Evolutionary conservation across 2,113 vertebrate species (phyloP).

Genomic region (Paratilapia polleni): DNA sequence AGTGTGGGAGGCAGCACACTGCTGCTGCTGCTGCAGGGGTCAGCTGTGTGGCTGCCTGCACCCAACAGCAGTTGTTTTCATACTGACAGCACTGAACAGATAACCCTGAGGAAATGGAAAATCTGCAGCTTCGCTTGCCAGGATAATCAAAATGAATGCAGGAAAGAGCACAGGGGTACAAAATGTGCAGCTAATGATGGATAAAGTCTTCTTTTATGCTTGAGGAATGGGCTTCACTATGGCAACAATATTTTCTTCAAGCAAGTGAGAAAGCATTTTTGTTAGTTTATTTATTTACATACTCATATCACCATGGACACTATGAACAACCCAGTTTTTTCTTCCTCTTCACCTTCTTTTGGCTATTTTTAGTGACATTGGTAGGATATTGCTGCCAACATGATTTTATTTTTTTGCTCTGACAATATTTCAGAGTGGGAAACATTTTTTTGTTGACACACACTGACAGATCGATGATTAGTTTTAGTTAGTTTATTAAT

Average conservation of each 20-base stretch:
- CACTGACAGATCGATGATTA: not conserved
- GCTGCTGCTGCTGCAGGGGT: constrained; percentile 31
- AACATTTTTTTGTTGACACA: not conserved
- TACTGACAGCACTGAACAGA: not conserved
- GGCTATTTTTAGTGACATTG: not conserved
- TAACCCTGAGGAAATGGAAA: not conserved
- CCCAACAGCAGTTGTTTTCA: constrained; percentile 30
- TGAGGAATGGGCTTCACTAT: constrained; percentile 30
- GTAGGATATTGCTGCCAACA: not conserved
- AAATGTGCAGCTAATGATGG: not conserved
- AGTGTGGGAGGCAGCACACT: constrained; percentile 43
- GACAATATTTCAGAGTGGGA: not conserved
- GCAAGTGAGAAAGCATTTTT: not conserved
- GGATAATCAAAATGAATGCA: not conserved
- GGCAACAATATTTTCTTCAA: constrained; percentile 28
- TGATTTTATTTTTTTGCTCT: not conserved
- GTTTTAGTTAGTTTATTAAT: not conserved
- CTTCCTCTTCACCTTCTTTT: not conserved
- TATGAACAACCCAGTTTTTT: not conserved
- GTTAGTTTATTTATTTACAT: constrained; percentile 11
- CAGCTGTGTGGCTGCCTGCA: constrained; percentile 23
- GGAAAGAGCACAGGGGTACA: not conserved
- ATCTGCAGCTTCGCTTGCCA: not conserved
- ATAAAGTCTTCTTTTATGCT: not conserved
- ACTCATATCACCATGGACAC: constrained; percentile 54